Conservation (phyloP, 2,797 vertebrate species). For the Pempheris klunzingeri region DNA sequence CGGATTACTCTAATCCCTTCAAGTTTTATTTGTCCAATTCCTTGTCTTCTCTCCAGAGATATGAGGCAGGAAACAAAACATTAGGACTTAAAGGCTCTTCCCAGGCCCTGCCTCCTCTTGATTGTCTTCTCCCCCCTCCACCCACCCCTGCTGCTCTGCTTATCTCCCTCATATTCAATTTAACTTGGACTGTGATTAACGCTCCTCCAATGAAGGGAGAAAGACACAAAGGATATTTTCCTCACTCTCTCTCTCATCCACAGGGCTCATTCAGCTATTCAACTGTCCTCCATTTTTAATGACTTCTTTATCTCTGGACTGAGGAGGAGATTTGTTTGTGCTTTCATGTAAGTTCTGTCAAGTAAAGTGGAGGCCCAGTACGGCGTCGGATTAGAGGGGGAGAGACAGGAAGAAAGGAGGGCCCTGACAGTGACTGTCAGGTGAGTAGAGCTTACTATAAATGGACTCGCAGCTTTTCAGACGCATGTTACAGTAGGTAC, state of each 20-base stretch:
- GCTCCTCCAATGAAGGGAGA: slow-evolving; percentile 75
- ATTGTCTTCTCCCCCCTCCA: slow-evolving; percentile 47
- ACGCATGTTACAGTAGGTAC: slow-evolving; percentile 36
- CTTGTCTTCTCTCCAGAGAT: slow-evolving; percentile 80
- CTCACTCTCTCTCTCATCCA: slow-evolving; percentile 72
- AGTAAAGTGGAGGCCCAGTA: slow-evolving; percentile 75
- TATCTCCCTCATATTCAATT: slow-evolving; percentile 87
- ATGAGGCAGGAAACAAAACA: slow-evolving; percentile 83
- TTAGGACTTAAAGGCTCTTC: slow-evolving; percentile 82
- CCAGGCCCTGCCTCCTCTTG: slow-evolving; percentile 64
- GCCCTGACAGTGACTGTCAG: slow-evolving; percentile 71
- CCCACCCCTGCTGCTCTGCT: slow-evolving; percentile 73
- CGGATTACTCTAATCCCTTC: slow-evolving; percentile 86
- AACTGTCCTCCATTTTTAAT: slow-evolving; percentile 85
- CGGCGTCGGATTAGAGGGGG: slow-evolving; percentile 69
- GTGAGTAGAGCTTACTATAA: slow-evolving; percentile 66
- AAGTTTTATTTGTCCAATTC: slow-evolving; percentile 85
- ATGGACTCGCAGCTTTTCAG: slow-evolving; percentile 32
- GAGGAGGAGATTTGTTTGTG: slow-evolving; percentile 84
- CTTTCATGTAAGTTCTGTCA: slow-evolving; percentile 81
- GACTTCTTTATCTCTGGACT: slow-evolving; percentile 85
- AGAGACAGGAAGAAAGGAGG: slow-evolving; percentile 50
- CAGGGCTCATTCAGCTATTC: slow-evolving; percentile 77
- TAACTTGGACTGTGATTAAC: slow-evolving; percentile 85
- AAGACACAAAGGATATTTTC: slow-evolving; percentile 78